phyloP scores from a whole-genome alignment of 1,140 invertebrate genomes.

The Pararge aegeria region DNA sequence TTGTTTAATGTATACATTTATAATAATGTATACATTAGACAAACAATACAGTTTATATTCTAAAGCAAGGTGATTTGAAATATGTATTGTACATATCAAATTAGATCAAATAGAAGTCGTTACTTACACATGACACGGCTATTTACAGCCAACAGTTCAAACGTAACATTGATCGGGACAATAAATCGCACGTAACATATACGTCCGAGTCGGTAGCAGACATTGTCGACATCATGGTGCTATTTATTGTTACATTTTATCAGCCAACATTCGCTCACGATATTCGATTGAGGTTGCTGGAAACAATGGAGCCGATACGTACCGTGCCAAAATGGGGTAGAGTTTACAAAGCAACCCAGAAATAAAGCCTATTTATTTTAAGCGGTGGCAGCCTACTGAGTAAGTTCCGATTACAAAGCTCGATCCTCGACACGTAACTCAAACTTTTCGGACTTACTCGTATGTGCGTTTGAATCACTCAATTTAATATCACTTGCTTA shows the following conservation, averaged over 20 bases:
- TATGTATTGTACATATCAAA: constrained; percentile 30
- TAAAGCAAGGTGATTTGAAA: constrained; percentile 16
- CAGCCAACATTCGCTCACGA: constrained; percentile 39
- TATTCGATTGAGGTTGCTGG: constrained; percentile 34
- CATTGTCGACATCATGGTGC: constrained; percentile 53
- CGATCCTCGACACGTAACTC: no score
- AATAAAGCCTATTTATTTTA: no score
- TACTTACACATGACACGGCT: constrained; percentile 28
- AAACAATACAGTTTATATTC: constrained; percentile 14
- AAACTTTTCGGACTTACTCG: no score
- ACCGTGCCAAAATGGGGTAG: background rate
- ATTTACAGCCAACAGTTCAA: constrained; percentile 39
- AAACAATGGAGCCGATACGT: constrained; percentile 45
- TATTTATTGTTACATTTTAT: constrained; percentile 60
- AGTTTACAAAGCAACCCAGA: background rate
- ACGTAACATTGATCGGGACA: constrained; percentile 41
- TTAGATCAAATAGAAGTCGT: constrained; percentile 21
- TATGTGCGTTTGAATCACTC: no score
- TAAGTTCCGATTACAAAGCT: no score
- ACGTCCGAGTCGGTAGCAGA: constrained; percentile 55
- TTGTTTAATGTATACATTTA: no score
- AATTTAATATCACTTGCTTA: no score
- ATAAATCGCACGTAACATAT: constrained; percentile 52
- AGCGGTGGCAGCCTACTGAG: no score
- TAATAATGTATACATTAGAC: no score